Evolutionary conservation across 2,113 vertebrate species (phyloP).

Genomic region (Hyla sarda): DNA sequence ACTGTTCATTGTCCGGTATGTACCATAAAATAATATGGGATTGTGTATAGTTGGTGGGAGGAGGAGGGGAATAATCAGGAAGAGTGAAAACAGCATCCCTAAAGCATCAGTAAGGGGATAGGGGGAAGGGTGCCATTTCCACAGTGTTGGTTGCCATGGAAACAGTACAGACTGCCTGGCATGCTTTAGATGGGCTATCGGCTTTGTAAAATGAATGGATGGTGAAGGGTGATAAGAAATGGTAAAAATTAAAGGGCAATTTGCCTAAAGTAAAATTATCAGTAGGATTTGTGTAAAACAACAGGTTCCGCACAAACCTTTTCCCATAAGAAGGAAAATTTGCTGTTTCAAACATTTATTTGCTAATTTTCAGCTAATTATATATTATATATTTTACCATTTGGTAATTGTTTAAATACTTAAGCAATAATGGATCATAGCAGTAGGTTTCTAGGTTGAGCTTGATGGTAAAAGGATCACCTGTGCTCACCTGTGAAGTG

Average conservation of each 20-base stretch:
- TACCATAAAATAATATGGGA: slow-evolving; percentile 23
- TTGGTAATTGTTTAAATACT: neutral
- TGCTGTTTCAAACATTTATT: neutral
- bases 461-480: no score
- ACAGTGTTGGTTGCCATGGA: slow-evolving; percentile 57
- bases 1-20: neutral
- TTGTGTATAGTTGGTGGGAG: slow-evolving; percentile 40
- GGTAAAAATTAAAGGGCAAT: neutral
- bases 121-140: slow-evolving; percentile 58
- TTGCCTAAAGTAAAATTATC: neutral
- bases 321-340: neutral
- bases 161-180: slow-evolving; percentile 59
- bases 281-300: neutral
- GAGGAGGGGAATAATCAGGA: slow-evolving; percentile 39
- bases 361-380: neutral
- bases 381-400: neutral
- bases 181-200: slow-evolving; percentile 30
- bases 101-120: slow-evolving; percentile 43
- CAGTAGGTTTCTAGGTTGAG: no score
- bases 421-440: neutral
- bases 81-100: slow-evolving; percentile 57
- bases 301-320: neutral
- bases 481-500: no score
- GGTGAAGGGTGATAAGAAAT: slow-evolving; percentile 20
- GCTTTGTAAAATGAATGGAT: slow-evolving; percentile 52